Percentiles rank a stretch among this genome's conserved stretches.
Evolutionary conservation across 2,113 vertebrate species (phyloP).

Genomic region (Myanophis thanlyinensis): DNA sequence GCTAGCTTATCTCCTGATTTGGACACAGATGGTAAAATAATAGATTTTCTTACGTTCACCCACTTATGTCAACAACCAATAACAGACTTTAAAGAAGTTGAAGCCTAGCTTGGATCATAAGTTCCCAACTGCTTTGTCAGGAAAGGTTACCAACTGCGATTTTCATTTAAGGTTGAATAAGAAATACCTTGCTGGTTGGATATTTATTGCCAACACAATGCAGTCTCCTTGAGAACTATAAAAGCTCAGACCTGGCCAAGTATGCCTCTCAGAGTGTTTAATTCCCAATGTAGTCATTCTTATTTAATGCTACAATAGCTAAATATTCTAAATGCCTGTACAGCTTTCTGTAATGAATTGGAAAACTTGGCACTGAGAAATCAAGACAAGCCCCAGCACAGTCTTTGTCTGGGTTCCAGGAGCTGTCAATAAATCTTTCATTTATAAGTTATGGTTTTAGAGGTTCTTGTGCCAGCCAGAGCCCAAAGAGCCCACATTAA

Average conservation of each 20-base stretch:
- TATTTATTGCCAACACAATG: conserved; percentile 1
- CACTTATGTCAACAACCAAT: not conserved
- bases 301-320: conserved; percentile 50
- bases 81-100: not conserved
- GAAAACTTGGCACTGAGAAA: conserved; percentile 45
- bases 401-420: conserved; percentile 19
- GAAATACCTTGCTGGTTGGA: not conserved
- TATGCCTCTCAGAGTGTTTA: conserved; percentile 23
- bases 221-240: not conserved
- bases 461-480: not conserved
- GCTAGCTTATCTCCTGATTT: not conserved
- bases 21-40: not conserved
- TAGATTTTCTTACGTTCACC: not conserved
- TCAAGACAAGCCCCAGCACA: conserved; percentile 28
- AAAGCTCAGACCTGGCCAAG: not conserved
- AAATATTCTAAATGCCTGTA: conserved; percentile 37
- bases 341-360: conserved; percentile 50
- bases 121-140: not conserved
- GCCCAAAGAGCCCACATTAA: conserved; percentile 8
- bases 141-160: not conserved
- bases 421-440: conserved; percentile 48
- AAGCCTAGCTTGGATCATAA: not conserved
- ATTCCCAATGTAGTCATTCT: conserved; percentile 43
- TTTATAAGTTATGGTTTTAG: conserved; percentile 38
- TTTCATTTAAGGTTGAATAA: not conserved